These are phyloP conservation scores for Rotaria magnacalcarata DNA, from an alignment of 2,888 invertebrate genomes.

Conservation along the genomic window DNA sequence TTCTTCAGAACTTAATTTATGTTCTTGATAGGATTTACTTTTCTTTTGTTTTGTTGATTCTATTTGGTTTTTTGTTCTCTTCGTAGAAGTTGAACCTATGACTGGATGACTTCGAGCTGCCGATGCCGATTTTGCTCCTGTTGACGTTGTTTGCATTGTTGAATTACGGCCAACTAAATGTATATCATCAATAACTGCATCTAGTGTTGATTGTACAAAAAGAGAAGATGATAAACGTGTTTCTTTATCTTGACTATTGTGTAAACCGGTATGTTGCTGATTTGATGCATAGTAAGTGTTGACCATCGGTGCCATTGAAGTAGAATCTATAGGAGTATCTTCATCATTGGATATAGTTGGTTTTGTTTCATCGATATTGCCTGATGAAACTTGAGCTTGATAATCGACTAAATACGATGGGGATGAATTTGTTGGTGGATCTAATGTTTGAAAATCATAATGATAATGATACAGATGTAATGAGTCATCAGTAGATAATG, in stretches of 20 bases:
- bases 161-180: background rate
- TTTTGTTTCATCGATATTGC: background rate
- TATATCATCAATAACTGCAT: background rate
- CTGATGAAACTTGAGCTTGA: background rate
- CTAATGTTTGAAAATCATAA: background rate
- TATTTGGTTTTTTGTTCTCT: background rate
- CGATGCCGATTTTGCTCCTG: background rate
- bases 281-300: background rate
- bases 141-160: background rate
- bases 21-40: background rate
- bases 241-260: background rate
- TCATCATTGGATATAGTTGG: background rate
- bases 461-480: background rate
- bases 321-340: background rate
- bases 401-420: background rate
- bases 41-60: slow-evolving; percentile 6
- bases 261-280: background rate
- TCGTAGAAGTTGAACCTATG: background rate
- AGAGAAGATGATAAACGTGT: background rate
- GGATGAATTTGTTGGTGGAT: background rate
- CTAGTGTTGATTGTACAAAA: background rate
- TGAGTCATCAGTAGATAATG: background rate
- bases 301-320: background rate
- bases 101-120: background rate
- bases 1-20: background rate